phyloP scores from a whole-genome alignment of 1,140 invertebrate genomes.

The Eulimnadia texana region DNA sequence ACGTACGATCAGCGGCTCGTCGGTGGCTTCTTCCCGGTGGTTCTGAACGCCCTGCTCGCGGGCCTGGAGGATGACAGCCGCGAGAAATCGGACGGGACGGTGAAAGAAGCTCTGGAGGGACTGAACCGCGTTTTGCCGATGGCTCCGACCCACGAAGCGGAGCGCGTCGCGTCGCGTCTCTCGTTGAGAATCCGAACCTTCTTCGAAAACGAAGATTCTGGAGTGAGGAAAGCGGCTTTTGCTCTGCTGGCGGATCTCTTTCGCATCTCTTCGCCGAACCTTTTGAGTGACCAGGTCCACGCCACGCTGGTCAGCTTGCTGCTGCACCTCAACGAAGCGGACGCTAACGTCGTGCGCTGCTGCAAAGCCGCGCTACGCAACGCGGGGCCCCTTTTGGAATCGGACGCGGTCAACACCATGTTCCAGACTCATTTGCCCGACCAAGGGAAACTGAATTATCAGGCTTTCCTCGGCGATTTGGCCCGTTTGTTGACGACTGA shows the following conservation, averaged over 20 bases:
- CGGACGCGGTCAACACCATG: background rate
- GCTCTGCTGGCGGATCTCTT: conserved; percentile 4
- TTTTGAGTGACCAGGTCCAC: background rate
- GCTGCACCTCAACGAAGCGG: conserved; percentile 3
- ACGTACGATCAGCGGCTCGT: background rate
- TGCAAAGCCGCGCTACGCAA: background rate
- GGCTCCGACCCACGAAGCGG: background rate
- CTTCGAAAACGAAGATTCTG: background rate
- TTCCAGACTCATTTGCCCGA: conserved; percentile 2
- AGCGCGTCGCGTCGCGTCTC: conserved; percentile 1
- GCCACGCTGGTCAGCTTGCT: conserved; percentile 4
- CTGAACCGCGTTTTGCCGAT: background rate
- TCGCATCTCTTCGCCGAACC: too few species aligned
- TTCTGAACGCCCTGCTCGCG: background rate
- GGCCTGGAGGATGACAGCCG: background rate
- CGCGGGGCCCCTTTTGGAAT: conserved; percentile 1
- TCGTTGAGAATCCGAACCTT: background rate
- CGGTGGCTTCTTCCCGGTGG: background rate
- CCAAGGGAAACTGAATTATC: conserved; percentile 1
- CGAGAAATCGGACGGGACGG: background rate
- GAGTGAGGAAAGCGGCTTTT: background rate
- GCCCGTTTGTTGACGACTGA: background rate
- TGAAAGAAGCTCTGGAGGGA: conserved; percentile 5
- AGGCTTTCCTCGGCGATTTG: background rate
- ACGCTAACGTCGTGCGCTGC: background rate